Conservation (phyloP, 64 coral and sea anemone species). For the Anthopleura sola region DNA sequence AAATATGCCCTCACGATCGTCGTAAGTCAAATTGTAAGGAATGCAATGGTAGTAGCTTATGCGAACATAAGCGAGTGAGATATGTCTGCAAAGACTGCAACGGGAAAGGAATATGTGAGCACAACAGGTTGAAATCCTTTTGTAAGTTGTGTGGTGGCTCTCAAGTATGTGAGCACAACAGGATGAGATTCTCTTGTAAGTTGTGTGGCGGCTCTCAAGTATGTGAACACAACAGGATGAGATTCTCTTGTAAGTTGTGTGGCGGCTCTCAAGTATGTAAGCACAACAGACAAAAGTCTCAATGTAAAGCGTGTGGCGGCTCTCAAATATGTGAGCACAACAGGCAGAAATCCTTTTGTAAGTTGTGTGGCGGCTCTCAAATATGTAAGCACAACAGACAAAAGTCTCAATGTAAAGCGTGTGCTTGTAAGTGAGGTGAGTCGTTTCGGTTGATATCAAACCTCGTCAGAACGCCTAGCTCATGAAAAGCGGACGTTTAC, state of each 20-base stretch:
- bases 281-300: too few relatives aligned
- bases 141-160: constrained; percentile 27
- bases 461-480: constrained; percentile 56
- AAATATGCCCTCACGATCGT: constrained; percentile 52
- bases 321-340: too few relatives aligned
- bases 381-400: too few relatives aligned
- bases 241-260: too few relatives aligned
- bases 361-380: constrained; percentile 26
- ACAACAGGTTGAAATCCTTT: constrained; percentile 33
- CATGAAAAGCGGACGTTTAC: constrained; percentile 40
- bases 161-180: too few relatives aligned
- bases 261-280: too few relatives aligned
- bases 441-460: constrained; percentile 60
- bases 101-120: constrained; percentile 40
- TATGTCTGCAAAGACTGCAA: constrained; percentile 47
- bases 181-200: too few relatives aligned
- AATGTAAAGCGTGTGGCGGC: constrained; percentile 38
- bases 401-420: constrained; percentile 35
- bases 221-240: too few relatives aligned
- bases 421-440: constrained; percentile 28
- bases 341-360: constrained; percentile 43
- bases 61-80: constrained; percentile 32
- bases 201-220: too few relatives aligned
- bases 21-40: constrained; percentile 28
- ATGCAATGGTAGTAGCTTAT: constrained; percentile 48